Percentiles rank a stretch among this genome's conserved stretches.
Conservation (phyloP, 2,113 vertebrate genomes). For the Festucalex cinctus region DNA sequence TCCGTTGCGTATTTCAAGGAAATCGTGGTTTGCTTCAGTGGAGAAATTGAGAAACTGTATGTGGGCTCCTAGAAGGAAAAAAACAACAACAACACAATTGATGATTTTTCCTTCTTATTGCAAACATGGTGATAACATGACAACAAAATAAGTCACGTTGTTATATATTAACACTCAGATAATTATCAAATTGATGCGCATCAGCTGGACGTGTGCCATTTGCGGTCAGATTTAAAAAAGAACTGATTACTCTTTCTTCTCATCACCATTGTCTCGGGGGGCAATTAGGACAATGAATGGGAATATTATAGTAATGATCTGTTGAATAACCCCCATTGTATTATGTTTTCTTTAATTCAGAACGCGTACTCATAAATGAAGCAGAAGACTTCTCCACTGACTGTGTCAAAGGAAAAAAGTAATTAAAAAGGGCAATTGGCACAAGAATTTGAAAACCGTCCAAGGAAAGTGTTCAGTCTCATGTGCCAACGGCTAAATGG, state of each 20-base stretch:
- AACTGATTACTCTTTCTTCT: not conserved
- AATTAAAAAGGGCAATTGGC: not conserved
- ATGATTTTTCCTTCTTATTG: not conserved
- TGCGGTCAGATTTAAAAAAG: not conserved
- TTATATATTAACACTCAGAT: not conserved
- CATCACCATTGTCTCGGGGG: conserved; percentile 2
- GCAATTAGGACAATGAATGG: conserved; percentile 2
- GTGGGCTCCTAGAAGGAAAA: conserved; percentile 81
- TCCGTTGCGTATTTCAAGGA: conserved; percentile 91
- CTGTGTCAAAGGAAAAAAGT: not conserved
- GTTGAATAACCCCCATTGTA: not conserved
- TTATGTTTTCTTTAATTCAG: not conserved
- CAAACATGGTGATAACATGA: not conserved
- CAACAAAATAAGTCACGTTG: not conserved
- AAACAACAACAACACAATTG: not conserved
- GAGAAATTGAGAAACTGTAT: conserved; percentile 97
- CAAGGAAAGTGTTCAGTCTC: not conserved
- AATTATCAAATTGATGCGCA: not conserved
- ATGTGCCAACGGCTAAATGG: not conserved
- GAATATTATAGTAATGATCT: not conserved
- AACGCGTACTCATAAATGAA: not conserved
- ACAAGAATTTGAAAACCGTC: not conserved
- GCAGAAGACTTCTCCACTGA: not conserved
- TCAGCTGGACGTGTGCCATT: not conserved
- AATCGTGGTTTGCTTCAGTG: conserved; percentile 96